phyloP scores from a whole-genome alignment of 1,140 invertebrate genomes.

The Brachionus koreanus region DNA sequence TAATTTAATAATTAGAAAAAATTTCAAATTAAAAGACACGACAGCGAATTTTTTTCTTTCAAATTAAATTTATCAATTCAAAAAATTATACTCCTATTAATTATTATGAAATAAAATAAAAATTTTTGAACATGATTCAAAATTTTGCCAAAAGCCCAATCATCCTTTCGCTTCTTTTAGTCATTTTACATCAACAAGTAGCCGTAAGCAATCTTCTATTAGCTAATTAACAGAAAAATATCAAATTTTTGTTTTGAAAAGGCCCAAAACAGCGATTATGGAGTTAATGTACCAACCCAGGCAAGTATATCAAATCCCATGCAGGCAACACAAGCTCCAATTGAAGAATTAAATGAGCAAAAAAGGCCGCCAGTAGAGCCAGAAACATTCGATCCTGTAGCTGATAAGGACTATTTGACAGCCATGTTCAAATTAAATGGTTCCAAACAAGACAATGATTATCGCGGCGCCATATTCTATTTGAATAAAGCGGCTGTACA shows the following conservation, averaged over 20 bases:
- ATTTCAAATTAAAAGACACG: neutral
- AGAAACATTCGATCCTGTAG: neutral
- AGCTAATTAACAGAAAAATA: neutral
- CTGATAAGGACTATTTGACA: neutral
- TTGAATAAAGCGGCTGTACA: conserved; percentile 70
- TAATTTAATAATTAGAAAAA: neutral
- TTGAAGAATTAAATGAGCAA: neutral
- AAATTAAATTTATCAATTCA: neutral
- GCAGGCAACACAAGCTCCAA: too few species aligned
- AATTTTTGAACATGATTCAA: neutral
- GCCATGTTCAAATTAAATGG: conserved; percentile 13
- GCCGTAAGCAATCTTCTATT: neutral
- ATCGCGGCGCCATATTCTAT: conserved; percentile 49
- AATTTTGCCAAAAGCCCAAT: neutral
- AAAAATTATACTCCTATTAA: neutral
- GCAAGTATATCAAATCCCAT: neutral
- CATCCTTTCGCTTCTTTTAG: neutral
- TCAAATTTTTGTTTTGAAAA: neutral
- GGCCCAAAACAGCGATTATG: neutral
- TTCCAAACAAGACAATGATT: conserved; percentile 19
- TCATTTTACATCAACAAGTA: neutral
- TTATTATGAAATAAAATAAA: neutral
- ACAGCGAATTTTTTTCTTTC: neutral
- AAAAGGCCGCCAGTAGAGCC: neutral
- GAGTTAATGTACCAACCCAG: neutral